phyloP scores from a whole-genome alignment of 1,140 invertebrate genomes.

The Paralvinella palmiformis region DNA sequence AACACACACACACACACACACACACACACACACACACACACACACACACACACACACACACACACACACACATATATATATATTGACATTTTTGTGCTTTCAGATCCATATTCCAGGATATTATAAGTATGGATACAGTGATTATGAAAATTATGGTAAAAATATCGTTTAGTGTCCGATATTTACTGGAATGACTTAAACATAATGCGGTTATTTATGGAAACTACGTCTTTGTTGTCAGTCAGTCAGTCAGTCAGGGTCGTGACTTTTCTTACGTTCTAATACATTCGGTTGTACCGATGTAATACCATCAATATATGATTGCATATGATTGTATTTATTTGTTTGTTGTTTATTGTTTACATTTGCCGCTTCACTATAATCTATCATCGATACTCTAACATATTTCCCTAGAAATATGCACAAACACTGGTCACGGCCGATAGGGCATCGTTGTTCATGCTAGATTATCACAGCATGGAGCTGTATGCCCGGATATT shows the following conservation, averaged over 20 bases:
- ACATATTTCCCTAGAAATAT: neutral
- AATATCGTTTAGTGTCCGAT: neutral
- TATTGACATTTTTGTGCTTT: conserved; percentile 19
- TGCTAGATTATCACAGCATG: conserved; percentile 63
- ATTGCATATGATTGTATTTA: too few species aligned
- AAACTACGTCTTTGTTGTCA: too few species aligned
- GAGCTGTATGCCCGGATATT: conserved; percentile 78
- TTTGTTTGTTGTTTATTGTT: too few species aligned
- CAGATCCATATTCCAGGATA: conserved; percentile 66
- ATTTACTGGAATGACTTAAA: neutral
- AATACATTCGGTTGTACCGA: too few species aligned
- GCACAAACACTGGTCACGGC: conserved; percentile 59
- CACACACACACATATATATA: neutral
- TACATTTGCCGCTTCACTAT: too few species aligned
- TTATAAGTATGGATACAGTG: conserved; percentile 73
- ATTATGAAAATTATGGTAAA: conserved; percentile 72
- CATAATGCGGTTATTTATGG: neutral
- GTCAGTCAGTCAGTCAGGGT: too few species aligned
- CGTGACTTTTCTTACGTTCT: too few species aligned
- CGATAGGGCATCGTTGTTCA: conserved; percentile 72
- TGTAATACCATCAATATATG: too few species aligned
- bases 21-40: neutral
- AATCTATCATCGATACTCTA: too few species aligned
- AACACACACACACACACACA: conserved; percentile 4
- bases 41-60: neutral